A percentile compares a stretch with the other conserved stretches of the same genome.
These are phyloP conservation scores for Podarcis lilfordi DNA, from an alignment of 2,797 vertebrate species.

Conservation along the genomic window DNA sequence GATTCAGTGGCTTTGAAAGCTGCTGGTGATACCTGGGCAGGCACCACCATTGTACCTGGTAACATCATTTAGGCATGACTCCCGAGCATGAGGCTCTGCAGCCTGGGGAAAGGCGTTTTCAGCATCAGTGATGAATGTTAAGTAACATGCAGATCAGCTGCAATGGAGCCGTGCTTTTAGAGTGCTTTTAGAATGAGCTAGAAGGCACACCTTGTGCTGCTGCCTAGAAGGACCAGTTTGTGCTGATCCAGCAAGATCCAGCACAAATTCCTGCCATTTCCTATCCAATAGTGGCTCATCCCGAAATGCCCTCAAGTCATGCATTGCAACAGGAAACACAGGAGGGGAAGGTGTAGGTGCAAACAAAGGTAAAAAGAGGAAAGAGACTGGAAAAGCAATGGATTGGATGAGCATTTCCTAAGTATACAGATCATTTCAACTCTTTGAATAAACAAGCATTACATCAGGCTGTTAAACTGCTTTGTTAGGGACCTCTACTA, in stretches of 20 bases:
- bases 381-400: not conserved
- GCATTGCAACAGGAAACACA: not conserved
- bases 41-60: not conserved
- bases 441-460: not conserved
- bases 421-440: not conserved
- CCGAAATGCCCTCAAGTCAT: not conserved
- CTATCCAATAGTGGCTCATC: not conserved
- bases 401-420: not conserved
- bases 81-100: not conserved
- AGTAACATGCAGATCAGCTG: not conserved
- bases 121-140: not conserved
- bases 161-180: not conserved
- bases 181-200: not conserved
- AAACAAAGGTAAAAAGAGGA: not conserved
- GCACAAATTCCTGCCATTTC: not conserved
- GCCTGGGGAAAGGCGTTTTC: not conserved
- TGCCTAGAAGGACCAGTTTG: not conserved
- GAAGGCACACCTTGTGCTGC: not conserved
- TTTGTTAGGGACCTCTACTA: not conserved
- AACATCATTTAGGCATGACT: not conserved
- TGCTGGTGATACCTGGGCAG: too few relatives aligned
- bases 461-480: not conserved
- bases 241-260: not conserved
- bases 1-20: not conserved
- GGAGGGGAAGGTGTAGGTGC: not conserved